These are phyloP conservation scores for Sebastes flavidus DNA, from an alignment of 2,797 vertebrate genomes.

Conservation along the genomic window DNA sequence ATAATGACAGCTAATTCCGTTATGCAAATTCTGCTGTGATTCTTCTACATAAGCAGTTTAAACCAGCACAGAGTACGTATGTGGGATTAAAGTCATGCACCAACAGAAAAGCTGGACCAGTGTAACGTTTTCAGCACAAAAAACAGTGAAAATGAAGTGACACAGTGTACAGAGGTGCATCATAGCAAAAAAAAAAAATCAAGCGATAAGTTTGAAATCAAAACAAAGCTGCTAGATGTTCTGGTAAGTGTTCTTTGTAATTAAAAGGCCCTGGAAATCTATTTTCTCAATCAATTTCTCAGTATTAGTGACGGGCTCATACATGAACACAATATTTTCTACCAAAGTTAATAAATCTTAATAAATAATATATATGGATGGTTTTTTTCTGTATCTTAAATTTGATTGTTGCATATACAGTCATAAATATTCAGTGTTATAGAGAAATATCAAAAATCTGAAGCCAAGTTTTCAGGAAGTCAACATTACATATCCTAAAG, in stretches of 20 bases:
- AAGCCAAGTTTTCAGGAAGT: neutral
- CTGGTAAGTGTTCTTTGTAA: neutral
- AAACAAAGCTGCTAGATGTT: neutral
- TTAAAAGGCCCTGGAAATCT: too few relatives aligned
- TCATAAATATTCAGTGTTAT: too few relatives aligned
- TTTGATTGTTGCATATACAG: too few relatives aligned
- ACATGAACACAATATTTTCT: too few relatives aligned
- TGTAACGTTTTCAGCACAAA: neutral
- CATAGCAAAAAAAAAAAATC: neutral
- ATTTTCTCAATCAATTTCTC: too few relatives aligned
- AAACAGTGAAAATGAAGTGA: neutral
- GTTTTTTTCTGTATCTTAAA: too few relatives aligned
- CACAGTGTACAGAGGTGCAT: neutral
- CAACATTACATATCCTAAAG: neutral
- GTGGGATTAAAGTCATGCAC: neutral
- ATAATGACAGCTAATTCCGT: conserved; percentile 17
- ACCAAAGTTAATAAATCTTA: too few relatives aligned
- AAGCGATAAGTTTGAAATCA: neutral
- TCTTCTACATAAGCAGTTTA: conserved; percentile 6
- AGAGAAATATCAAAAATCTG: neutral
- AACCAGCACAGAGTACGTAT: neutral
- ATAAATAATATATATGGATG: too few relatives aligned
- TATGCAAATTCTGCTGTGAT: conserved; percentile 12
- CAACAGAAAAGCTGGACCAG: neutral
- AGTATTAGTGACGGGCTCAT: too few relatives aligned